These are phyloP conservation scores for Cyprinodon variegatus DNA, from an alignment of 2,113 vertebrate species.

Conservation along the genomic window DNA sequence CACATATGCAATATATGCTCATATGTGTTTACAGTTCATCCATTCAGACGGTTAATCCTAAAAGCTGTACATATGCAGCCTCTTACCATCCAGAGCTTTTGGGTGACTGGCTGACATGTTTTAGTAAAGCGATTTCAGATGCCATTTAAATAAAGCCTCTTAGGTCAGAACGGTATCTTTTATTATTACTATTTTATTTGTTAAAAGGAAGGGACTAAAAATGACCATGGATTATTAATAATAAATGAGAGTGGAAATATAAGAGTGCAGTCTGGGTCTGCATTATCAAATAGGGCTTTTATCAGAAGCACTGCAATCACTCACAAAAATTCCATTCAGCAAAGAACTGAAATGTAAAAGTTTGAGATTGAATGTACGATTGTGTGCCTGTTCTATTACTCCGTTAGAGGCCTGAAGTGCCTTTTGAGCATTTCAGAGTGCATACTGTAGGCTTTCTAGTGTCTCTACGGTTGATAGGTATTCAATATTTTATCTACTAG, in stretches of 20 bases:
- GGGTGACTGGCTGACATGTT: slow-evolving; percentile 40
- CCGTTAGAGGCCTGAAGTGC: slow-evolving; percentile 55
- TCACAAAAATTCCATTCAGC: slow-evolving; percentile 77
- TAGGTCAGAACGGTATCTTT: slow-evolving; percentile 72
- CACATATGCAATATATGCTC: slow-evolving; percentile 16
- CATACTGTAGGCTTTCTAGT: slow-evolving; percentile 55
- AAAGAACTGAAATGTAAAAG: slow-evolving; percentile 81
- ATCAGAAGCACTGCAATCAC: slow-evolving; percentile 74
- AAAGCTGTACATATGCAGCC: slow-evolving; percentile 44
- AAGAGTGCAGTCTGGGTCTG: slow-evolving; percentile 64
- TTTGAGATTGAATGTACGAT: slow-evolving; percentile 74
- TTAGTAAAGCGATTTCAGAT: slow-evolving; percentile 51
- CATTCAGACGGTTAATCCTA: slow-evolving; percentile 28
- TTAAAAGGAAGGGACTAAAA: slow-evolving; percentile 81
- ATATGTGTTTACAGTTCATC: slow-evolving; percentile 4
- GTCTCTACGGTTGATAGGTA: slow-evolving; percentile 41
- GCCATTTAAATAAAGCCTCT: slow-evolving; percentile 52
- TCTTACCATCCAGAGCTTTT: slow-evolving; percentile 49
- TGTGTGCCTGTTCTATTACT: slow-evolving; percentile 62
- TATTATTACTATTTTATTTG: slow-evolving; percentile 82
- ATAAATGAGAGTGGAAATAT: slow-evolving; percentile 73
- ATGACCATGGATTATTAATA: slow-evolving; percentile 76
- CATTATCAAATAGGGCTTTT: slow-evolving; percentile 82
- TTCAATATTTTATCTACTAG: slow-evolving; percentile 78
- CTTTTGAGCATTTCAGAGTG: slow-evolving; percentile 57